Evolutionary conservation across 2,797 vertebrate genomes (phyloP).

Genomic region (Borostomias antarcticus): DNA sequence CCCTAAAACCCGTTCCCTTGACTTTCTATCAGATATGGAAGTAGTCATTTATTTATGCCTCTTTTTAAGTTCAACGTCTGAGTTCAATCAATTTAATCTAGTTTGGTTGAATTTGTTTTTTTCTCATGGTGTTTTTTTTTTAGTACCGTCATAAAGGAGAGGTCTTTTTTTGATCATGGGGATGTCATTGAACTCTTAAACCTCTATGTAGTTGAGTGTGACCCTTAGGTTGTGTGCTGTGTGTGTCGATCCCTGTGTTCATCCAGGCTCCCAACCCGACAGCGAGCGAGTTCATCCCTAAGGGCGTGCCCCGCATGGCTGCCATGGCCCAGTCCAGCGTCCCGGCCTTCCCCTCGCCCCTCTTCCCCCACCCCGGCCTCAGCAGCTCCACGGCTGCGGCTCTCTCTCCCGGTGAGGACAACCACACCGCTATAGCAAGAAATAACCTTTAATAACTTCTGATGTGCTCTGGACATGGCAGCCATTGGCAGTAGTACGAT

Average conservation of each 20-base stretch:
- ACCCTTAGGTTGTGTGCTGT: no score
- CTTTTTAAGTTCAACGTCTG: no score
- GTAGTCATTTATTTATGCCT: neutral
- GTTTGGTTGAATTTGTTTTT: neutral
- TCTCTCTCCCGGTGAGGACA: conserved; percentile 89
- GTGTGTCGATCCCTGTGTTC: conserved; percentile 12
- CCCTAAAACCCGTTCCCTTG: no score
- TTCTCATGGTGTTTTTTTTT: neutral
- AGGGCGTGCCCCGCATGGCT: conserved; percentile 93
- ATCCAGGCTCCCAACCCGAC: conserved; percentile 94
- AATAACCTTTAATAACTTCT: neutral
- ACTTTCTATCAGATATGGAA: neutral
- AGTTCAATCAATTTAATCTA: no score
- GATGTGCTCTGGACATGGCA: neutral
- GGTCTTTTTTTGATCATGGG: no score
- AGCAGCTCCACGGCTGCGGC: conserved; percentile 89
- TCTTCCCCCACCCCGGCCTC: conserved; percentile 92
- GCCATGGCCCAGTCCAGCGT: conserved; percentile 91
- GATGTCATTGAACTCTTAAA: no score
- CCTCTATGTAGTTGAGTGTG: no score
- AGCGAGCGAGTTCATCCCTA: conserved; percentile 98
- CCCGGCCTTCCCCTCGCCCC: conserved; percentile 92
- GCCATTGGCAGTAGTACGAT: neutral
- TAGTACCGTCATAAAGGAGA: neutral
- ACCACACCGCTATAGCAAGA: neutral